Evolutionary conservation across 1,140 invertebrate genomes (phyloP).

Genomic region (Theocolax elegans): DNA sequence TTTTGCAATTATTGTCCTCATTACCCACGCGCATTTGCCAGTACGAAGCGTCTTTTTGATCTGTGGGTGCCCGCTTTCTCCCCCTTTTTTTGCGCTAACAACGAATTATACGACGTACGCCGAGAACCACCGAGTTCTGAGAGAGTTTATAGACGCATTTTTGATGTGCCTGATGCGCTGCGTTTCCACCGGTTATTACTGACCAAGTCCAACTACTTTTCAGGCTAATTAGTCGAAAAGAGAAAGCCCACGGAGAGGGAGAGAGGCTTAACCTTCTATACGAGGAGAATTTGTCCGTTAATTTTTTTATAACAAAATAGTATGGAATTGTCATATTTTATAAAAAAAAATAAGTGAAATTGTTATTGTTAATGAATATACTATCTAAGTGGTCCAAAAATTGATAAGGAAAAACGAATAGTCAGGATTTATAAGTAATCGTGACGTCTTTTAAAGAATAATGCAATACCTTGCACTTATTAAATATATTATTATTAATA

Average conservation of each 20-base stretch:
- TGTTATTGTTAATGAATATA: no score
- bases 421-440: no score
- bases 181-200: background rate
- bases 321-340: no score
- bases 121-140: background rate
- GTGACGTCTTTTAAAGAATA: no score
- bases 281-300: background rate
- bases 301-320: no score
- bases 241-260: background rate
- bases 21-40: background rate
- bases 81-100: background rate
- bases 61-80: background rate
- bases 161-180: background rate
- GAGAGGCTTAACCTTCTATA: background rate
- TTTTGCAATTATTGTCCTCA: conserved; percentile 32
- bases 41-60: background rate
- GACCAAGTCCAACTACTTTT: background rate
- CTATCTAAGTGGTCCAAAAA: no score
- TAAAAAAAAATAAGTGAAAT: no score
- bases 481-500: no score
- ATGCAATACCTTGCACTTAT: no score
- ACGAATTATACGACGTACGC: background rate
- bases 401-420: no score
- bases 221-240: no score
- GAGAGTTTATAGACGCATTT: conserved; percentile 3